Evolutionary conservation across 2,113 vertebrate genomes (phyloP), one percentile per base, ranked within the genome.

Genomic region (Macheiramphus alcinus): DNA sequence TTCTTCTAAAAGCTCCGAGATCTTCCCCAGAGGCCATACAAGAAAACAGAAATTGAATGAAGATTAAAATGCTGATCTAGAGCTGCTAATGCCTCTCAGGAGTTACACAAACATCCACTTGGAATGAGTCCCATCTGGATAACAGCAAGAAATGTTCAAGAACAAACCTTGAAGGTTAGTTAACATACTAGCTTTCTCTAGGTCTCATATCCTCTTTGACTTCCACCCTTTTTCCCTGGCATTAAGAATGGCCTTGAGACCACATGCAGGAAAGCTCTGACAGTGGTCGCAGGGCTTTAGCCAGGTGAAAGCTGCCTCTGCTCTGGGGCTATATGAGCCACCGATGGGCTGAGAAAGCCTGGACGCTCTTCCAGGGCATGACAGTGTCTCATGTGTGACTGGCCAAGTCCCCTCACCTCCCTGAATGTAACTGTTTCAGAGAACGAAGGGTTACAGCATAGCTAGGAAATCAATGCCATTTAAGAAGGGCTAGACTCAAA

Each of bases 1-100:
- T 93, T 23, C 72, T 56, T 61, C 80, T 90, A 29, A 96, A 94
- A 95, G 94, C 72, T 93, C 90, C 1, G 27, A 43, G 75, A 43
- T 5, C 61, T 48, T 93, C 91, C 96, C 96, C 66, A 48, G 89
- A 62, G 96, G 73, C 79, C 58, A 3, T 56, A 40, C 52, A 73
- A 94, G 93, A 38, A 92, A 97, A 85, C 0, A 68, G 88, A 94
- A 88, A 96, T 75, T 29, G 93, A 84, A 94, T 61, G 61, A 52
- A 96, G 95, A 96, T 96, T 91, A 81, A 96, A 95, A 95, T 43
- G 92, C 78, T 97, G 95, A 88, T 97, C 56, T 59, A 9, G 94
- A 86, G 91, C 65, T 94, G 80, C 90, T 90, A 7, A 58, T 93
- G 82, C 43, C 94, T 88, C 92, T 94, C 38, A 29, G 86, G 96